Evolutionary conservation across 2,113 vertebrate genomes (phyloP), one percentile per base, ranked within the genome.

Genomic region (Gallinago undulata): DNA sequence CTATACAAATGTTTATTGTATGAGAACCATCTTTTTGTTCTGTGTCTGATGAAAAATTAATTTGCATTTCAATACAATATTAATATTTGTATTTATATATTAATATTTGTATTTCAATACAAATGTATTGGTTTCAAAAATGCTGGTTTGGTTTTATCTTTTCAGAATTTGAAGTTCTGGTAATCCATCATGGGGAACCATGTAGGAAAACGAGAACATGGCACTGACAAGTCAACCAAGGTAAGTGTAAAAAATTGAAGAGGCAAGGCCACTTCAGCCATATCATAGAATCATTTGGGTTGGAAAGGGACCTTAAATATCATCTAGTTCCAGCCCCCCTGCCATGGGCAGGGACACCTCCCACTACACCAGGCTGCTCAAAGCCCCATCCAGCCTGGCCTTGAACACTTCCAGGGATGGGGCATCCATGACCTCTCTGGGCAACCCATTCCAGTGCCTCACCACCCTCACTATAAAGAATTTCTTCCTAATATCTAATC

Each of bases 161-260:
- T 97, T n/a, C 69, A 98, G 98, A 80, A 57, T 92, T 85, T 78
- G 55, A 95, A 87, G 70, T 77, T 73, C 67, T 24, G 12, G 47
- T 56, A 13, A 72, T 51, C 55, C 62, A 11, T 63, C 69, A 98
- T 98, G 98, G 98, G 98, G 22, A 98, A 98, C 94, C 98, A 98
- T 19, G 35, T 31, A 22, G 98, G 97, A 68, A 98, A 98, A 92
- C 94, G 98, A 77, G 98, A 98, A 30, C 50, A 91, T 3, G 66
- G 25, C 0, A 3, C 90, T 4, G 97, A 98, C 67, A 98, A 97
- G 63, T 64, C 83, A 87, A 0, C 28, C 11, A 98, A 97, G 97
- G 98, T 98, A 95, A 96, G 97, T n/a, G 62, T 12, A 19, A 21
- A 2, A 89, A 35, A 87, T 9, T 11, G 27, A 67, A 47, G 27